phyloP scores from a whole-genome alignment of 1,140 invertebrate species.

The Temnothorax longispinosus region DNA sequence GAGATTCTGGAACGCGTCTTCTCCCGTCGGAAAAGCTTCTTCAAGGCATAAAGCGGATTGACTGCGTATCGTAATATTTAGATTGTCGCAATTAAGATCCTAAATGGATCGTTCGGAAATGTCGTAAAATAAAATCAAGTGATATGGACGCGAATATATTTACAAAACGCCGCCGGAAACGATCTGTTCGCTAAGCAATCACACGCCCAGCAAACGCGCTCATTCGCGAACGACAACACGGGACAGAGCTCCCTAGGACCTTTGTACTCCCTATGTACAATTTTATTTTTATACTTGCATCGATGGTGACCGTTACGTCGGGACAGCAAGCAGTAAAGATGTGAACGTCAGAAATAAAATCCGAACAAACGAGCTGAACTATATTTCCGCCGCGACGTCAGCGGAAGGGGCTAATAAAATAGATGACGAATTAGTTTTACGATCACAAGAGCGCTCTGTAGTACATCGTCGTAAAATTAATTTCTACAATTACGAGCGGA shows the following conservation, averaged over 20 bases:
- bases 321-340: conserved; percentile 50
- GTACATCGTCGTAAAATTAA: conserved; percentile 28
- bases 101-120: neutral
- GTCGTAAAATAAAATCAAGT: conserved; percentile 11
- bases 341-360: conserved; percentile 48
- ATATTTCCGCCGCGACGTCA: neutral
- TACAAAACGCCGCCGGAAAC: neutral
- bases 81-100: conserved; percentile 13
- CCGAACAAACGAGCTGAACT: neutral
- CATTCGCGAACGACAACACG: conserved; percentile 1
- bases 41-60: neutral
- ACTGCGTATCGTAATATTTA: conserved; percentile 8
- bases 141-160: conserved; percentile 4
- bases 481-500: conserved; percentile 1
- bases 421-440: conserved; percentile 41
- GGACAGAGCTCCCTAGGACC: neutral
- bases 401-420: conserved; percentile 11
- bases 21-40: neutral
- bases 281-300: conserved; percentile 57
- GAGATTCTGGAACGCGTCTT: neutral
- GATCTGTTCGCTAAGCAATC: neutral
- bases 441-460: neutral
- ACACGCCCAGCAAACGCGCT: neutral
- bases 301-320: conserved; percentile 47
- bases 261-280: conserved; percentile 31